phyloP scores from a whole-genome alignment of 2,797 vertebrate species.

The Hafferia zeledoni region DNA sequence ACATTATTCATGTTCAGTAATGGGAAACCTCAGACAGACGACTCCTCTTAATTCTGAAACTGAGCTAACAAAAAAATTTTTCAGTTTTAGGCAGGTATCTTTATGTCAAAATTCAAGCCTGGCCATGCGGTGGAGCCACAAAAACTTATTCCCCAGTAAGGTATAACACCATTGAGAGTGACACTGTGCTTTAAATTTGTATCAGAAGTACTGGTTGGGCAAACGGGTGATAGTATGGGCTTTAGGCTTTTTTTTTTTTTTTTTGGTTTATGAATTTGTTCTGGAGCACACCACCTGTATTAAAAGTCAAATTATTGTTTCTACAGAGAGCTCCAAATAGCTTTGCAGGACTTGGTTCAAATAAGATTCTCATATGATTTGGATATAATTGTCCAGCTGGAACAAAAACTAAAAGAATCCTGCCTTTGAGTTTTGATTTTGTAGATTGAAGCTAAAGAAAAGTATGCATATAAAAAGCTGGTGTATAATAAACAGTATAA shows the following conservation, averaged over 20 bases:
- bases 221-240: not conserved
- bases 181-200: not conserved
- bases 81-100: not conserved
- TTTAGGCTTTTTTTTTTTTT: not conserved
- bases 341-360: not conserved
- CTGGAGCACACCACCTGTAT: not conserved
- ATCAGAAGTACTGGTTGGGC: not conserved
- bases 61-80: not conserved
- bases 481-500: not conserved
- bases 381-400: not conserved
- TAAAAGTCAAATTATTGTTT: not conserved
- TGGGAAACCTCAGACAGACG: not conserved
- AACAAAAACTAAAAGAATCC: not conserved
- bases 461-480: not conserved
- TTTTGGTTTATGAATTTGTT: constrained; percentile 9
- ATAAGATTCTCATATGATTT: not conserved
- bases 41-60: not conserved
- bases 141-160: not conserved
- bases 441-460: not conserved
- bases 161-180: not conserved
- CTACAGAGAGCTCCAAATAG: not conserved
- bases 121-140: not conserved
- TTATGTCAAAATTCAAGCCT: not conserved
- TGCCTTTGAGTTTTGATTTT: not conserved
- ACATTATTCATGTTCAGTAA: fast-evolving